Conservation (phyloP, 2,113 vertebrate genomes). For the Paralichthys olivaceus region DNA sequence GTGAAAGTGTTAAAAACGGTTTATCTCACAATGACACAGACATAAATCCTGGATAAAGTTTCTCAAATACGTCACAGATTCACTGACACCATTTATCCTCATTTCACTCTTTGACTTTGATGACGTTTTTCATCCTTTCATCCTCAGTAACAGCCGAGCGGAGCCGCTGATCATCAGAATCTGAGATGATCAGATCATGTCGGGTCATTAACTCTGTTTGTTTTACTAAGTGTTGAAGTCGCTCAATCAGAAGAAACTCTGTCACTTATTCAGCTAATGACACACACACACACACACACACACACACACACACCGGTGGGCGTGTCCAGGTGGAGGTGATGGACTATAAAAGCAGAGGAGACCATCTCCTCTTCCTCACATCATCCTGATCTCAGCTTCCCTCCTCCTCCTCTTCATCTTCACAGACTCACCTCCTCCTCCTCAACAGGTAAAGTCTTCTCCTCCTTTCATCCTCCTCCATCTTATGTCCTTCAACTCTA, state of each 20-base stretch:
- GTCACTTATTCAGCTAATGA: neutral
- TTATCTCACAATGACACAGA: too few species aligned
- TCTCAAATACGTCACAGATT: too few species aligned
- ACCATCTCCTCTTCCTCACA: conserved; percentile 63
- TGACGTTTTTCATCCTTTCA: too few species aligned
- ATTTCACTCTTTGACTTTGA: too few species aligned
- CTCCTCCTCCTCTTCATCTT: conserved; percentile 35
- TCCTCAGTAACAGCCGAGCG: conserved; percentile 20
- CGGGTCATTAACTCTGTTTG: conserved; percentile 61
- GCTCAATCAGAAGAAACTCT: conserved; percentile 30
- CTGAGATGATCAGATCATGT: conserved; percentile 52
- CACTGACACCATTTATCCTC: too few species aligned
- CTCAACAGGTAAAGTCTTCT: conserved; percentile 39
- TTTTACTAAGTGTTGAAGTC: conserved; percentile 49
- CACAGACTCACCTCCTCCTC: conserved; percentile 15
- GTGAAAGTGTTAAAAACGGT: neutral
- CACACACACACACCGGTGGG: conserved; percentile 14
- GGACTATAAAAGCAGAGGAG: conserved; percentile 63
- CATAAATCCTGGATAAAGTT: too few species aligned
- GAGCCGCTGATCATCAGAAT: conserved; percentile 13
- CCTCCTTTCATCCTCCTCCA: neutral
- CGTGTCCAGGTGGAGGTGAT: conserved; percentile 15
- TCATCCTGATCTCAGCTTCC: conserved; percentile 25
- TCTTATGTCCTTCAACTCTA: neutral
- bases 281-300: conserved; percentile 20